These are phyloP conservation scores for Romanogobio albipinnatus DNA, from an alignment of 2,113 vertebrate genomes.

Conservation along the genomic window DNA sequence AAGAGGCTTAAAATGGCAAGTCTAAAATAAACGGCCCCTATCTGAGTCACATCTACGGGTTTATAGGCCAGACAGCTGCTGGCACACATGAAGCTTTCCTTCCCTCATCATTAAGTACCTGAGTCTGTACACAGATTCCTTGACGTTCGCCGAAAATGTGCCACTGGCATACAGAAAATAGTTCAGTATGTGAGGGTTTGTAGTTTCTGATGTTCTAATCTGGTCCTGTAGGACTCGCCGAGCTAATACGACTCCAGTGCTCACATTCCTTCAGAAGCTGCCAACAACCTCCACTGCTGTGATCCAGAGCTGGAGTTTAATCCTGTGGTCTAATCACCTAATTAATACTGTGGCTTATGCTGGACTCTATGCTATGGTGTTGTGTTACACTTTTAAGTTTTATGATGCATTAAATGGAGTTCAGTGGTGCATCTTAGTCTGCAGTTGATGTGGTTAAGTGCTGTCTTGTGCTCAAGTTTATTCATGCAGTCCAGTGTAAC, in stretches of 20 bases:
- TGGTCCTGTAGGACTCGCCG: background rate
- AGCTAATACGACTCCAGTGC: background rate
- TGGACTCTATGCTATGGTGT: background rate
- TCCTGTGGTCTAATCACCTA: slow-evolving; percentile 10
- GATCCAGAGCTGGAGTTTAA: slow-evolving; percentile 26
- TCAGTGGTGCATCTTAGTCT: slow-evolving; percentile 9
- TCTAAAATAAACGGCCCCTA: slow-evolving; percentile 10
- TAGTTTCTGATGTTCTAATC: background rate
- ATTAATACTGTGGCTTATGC: background rate
- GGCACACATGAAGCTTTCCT: slow-evolving; percentile 26
- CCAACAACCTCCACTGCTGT: slow-evolving; percentile 13
- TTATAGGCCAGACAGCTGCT: slow-evolving; percentile 35
- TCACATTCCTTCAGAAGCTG: slow-evolving; percentile 11
- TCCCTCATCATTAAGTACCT: slow-evolving; percentile 18
- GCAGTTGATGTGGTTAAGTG: background rate
- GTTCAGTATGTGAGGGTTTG: slow-evolving; percentile 16
- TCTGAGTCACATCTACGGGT: slow-evolving; percentile 30
- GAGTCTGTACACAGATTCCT: slow-evolving; percentile 9
- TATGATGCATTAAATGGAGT: slow-evolving; percentile 8
- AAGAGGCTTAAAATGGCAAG: slow-evolving; percentile 18
- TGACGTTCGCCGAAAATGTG: background rate
- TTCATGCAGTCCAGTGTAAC: slow-evolving; percentile 6
- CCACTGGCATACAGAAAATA: slow-evolving; percentile 19
- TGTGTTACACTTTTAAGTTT: background rate
- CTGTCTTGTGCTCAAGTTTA: background rate